phyloP scores from a whole-genome alignment of 2,797 vertebrate genomes.

The Rhinoraja longicauda region DNA sequence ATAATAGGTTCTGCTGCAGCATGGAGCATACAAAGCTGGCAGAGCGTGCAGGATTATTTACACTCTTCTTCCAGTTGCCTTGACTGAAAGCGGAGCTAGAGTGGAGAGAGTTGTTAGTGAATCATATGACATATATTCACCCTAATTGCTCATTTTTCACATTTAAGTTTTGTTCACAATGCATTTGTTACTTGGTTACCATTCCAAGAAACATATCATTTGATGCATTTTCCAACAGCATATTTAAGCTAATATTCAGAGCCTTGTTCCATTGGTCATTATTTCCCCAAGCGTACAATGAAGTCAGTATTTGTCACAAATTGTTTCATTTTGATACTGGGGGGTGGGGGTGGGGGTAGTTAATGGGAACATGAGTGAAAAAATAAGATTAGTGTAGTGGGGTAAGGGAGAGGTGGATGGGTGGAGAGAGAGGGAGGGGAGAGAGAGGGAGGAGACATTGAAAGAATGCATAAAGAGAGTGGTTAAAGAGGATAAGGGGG shows the following conservation, averaged over 20 bases:
- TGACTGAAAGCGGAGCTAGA: not conserved
- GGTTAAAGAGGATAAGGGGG: no score
- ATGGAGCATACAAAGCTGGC: not conserved
- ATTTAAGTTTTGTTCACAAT: not conserved
- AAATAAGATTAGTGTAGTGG: no score
- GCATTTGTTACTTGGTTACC: conserved; percentile 4
- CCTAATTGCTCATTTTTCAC: not conserved
- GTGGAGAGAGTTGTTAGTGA: not conserved
- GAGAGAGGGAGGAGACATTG: no score
- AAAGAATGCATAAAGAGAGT: no score
- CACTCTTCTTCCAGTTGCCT: not conserved
- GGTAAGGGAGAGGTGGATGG: no score
- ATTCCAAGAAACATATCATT: not conserved
- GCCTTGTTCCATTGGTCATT: not conserved
- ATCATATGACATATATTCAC: not conserved
- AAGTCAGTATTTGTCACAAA: not conserved
- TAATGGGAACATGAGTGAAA: no score
- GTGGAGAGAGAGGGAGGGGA: no score
- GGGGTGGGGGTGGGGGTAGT: no score
- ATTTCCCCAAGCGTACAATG: not conserved
- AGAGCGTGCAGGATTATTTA: not conserved
- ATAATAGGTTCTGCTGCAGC: not conserved
- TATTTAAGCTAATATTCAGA: not conserved
- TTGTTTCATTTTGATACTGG: not conserved
- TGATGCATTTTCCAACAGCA: not conserved